Conservation (phyloP, 1,140 invertebrate genomes). For the Meloidogyne exigua region DNA sequence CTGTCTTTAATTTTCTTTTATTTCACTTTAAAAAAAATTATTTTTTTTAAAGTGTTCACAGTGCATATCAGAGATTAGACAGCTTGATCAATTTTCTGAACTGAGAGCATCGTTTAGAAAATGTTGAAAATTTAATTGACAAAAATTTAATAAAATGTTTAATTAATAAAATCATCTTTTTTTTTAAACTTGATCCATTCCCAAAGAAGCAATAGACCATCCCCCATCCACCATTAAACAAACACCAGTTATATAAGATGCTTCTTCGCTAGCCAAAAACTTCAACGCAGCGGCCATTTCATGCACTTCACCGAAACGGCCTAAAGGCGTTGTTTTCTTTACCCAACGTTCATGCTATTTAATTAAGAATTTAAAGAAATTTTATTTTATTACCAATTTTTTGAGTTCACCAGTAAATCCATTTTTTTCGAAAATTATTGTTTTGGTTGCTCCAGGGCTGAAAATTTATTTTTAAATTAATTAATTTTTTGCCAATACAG, state of each 20-base stretch:
- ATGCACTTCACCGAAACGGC: constrained; percentile 5
- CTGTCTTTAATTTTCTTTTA: too few species aligned
- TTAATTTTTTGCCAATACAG: too few species aligned
- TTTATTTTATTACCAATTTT: constrained; percentile 3
- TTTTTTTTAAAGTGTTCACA: neutral
- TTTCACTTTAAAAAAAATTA: neutral
- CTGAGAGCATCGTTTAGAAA: neutral
- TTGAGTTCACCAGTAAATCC: constrained; percentile 6
- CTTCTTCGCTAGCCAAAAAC: constrained; percentile 28
- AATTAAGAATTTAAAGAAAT: neutral
- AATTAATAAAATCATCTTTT: neutral
- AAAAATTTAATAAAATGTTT: neutral
- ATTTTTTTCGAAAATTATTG: constrained; percentile 6
- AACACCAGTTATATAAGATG: constrained; percentile 29
- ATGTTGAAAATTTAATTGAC: neutral
- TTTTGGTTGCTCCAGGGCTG: constrained; percentile 10
- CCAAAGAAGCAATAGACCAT: constrained; percentile 3
- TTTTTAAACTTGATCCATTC: neutral
- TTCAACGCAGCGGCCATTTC: constrained; percentile 22
- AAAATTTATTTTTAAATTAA: neutral
- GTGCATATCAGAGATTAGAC: neutral
- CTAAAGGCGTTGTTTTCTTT: neutral
- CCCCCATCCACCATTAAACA: constrained; percentile 28
- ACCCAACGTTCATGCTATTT: constrained; percentile 7
- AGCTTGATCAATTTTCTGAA: neutral